Evolutionary conservation across 2,113 vertebrate species (phyloP), one percentile per base, ranked within the genome.

Genomic region (Passer montanus): DNA sequence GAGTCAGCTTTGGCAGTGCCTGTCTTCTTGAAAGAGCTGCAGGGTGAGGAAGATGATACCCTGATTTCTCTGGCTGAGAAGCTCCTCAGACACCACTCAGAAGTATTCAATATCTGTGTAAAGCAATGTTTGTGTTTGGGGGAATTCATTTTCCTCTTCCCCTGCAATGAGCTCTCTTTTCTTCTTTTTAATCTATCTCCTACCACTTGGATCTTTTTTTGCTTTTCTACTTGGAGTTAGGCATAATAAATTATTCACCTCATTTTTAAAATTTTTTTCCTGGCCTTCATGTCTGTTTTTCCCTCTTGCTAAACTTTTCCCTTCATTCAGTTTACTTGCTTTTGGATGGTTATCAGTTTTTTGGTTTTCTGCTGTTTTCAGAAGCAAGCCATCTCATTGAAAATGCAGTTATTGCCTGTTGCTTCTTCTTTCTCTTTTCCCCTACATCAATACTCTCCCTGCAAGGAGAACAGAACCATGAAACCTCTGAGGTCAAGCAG

Each of bases 401-500:
- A 97, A 95, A 91, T 97, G 84, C 90, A 89, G 84, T 84, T 94
- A 93, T 80, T 87, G 91, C 96, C 87, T 84, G 84, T 39, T 96
- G 84, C 85, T 89, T 22, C 83, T 95, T 92, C 80, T 59, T 93
- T 88, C 88, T 94, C 85, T 84, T 85, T 87, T 90, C 27, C 67
- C 86, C 77, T 87, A 87, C 95, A 97, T 95, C 94, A 95, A 89
- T 94, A 96, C 62, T 91, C 56, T 94, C 55, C 53, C 87, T 75
- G 59, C 93, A 95, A 96, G 72, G 43, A 95, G 74, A 78, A 93
- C 17, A 95, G 81, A 86, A 79, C 59, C 87, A 67, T 20, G 95
- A 97, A 97, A 89, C 90, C 89, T 95, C 86, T 90, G 83, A 96
- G 87, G 76, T 93, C 55, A 92, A 83, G 75, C 15, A 94, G 74